phyloP scores from a whole-genome alignment of 2,888 invertebrate genomes.

The Acrobeloides nanus region DNA sequence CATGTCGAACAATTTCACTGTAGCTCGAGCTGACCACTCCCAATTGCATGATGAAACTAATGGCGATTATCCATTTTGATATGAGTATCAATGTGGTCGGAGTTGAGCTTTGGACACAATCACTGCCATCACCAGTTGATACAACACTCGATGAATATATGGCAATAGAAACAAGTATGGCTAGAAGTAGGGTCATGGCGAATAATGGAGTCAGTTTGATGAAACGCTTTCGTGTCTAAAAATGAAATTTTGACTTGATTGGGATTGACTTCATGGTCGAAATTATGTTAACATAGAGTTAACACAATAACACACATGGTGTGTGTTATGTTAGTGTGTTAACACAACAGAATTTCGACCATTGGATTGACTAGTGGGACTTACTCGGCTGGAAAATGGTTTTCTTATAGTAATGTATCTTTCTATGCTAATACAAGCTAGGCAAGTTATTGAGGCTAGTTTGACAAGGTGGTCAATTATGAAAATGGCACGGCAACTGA shows the following conservation, averaged over 20 bases:
- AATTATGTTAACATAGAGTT: too few species aligned
- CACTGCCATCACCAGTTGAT: slow-evolving; percentile 8
- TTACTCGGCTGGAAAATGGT: slow-evolving; percentile 44
- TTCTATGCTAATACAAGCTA: slow-evolving; percentile 49
- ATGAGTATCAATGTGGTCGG: slow-evolving; percentile 23
- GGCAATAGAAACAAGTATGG: slow-evolving; percentile 33
- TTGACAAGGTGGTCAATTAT: slow-evolving; percentile 44
- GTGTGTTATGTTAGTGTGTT: background rate
- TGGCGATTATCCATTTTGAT: slow-evolving; percentile 20
- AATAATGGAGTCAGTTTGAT: slow-evolving; percentile 43
- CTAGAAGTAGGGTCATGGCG: slow-evolving; percentile 32
- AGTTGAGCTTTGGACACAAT: slow-evolving; percentile 11
- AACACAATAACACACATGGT: background rate
- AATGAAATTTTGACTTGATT: background rate
- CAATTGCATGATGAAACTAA: slow-evolving; percentile 36
- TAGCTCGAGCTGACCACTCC: slow-evolving; percentile 42
- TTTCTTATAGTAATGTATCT: slow-evolving; percentile 49
- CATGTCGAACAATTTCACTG: slow-evolving; percentile 47
- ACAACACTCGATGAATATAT: slow-evolving; percentile 22
- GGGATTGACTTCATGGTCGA: background rate
- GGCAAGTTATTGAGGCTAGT: slow-evolving; percentile 43
- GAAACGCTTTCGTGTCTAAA: slow-evolving; percentile 40
- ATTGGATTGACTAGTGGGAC: slow-evolving; percentile 1
- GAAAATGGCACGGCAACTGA: slow-evolving; percentile 41
- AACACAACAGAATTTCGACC: too few species aligned